Conservation (phyloP, 92 coral and sea anemone species). For the Zoanthus solanderi region DNA sequence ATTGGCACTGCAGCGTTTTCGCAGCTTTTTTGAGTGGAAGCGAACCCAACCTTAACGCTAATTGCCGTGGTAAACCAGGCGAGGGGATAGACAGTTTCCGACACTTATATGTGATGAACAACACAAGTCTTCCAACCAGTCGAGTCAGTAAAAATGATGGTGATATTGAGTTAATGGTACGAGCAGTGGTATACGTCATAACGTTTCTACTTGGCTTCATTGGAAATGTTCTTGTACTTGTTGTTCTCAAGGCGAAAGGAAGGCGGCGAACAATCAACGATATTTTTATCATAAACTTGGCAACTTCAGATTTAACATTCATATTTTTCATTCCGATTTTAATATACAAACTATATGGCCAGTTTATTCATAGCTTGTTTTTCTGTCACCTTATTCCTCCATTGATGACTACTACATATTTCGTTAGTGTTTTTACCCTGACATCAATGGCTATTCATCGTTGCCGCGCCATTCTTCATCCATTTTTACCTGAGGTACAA, state of each 20-base stretch:
- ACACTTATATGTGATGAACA: constrained; percentile 10
- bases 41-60: neutral
- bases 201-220: constrained; percentile 78
- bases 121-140: neutral
- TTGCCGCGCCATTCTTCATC: constrained; percentile 85
- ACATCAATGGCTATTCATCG: constrained; percentile 92
- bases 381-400: constrained; percentile 79
- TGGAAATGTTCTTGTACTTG: constrained; percentile 77
- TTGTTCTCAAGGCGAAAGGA: constrained; percentile 71
- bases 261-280: constrained; percentile 80
- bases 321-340: constrained; percentile 83
- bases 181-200: constrained; percentile 56
- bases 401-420: constrained; percentile 84
- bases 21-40: constrained; percentile 22
- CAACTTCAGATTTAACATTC: constrained; percentile 76
- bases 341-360: constrained; percentile 63
- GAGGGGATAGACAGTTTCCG: neutral
- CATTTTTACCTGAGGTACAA: constrained; percentile 79
- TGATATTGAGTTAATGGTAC: constrained; percentile 22
- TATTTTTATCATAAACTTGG: constrained; percentile 85
- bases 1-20: constrained; percentile 3
- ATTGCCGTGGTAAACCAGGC: neutral
- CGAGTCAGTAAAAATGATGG: neutral
- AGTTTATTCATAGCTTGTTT: constrained; percentile 67
- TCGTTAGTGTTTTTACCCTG: constrained; percentile 85